Evolutionary conservation across 2,113 vertebrate species (phyloP).

Genomic region (Eretmochelys imbricata): DNA sequence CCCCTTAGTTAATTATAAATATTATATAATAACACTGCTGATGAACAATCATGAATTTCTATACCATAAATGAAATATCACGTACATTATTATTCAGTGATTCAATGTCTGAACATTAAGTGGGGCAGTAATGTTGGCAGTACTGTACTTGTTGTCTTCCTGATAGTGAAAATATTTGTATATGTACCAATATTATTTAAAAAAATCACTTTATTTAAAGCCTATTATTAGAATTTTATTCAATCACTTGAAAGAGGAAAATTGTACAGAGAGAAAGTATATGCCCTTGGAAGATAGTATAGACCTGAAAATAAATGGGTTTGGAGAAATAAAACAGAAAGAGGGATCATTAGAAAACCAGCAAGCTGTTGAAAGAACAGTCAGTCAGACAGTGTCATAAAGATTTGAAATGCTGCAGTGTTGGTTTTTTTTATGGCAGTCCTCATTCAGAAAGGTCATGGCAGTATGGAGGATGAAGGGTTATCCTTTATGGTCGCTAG

Average conservation of each 20-base stretch:
- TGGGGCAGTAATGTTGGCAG: neutral
- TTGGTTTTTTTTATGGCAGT: constrained; percentile 56
- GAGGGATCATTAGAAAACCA: constrained; percentile 61
- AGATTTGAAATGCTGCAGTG: constrained; percentile 67
- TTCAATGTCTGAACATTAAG: neutral
- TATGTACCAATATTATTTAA: neutral
- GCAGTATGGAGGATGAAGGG: constrained; percentile 58
- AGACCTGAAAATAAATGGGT: constrained; percentile 54
- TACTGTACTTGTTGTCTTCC: neutral
- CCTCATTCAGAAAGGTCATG: constrained; percentile 76
- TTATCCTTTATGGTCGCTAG: constrained; percentile 74
- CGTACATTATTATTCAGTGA: neutral
- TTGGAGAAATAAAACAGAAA: constrained; percentile 69
- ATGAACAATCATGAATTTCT: neutral
- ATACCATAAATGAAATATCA: neutral
- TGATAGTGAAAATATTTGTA: neutral
- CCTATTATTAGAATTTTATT: constrained; percentile 22
- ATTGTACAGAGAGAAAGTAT: neutral
- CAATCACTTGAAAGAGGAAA: neutral
- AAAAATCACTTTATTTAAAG: constrained; percentile 10
- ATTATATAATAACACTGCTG: neutral
- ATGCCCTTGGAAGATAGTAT: constrained; percentile 31
- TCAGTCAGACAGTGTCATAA: constrained; percentile 68
- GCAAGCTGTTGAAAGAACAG: constrained; percentile 69
- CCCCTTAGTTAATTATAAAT: neutral